Evolutionary conservation across 2,113 vertebrate species (phyloP).

Genomic region (Pachypanchax playfairii): DNA sequence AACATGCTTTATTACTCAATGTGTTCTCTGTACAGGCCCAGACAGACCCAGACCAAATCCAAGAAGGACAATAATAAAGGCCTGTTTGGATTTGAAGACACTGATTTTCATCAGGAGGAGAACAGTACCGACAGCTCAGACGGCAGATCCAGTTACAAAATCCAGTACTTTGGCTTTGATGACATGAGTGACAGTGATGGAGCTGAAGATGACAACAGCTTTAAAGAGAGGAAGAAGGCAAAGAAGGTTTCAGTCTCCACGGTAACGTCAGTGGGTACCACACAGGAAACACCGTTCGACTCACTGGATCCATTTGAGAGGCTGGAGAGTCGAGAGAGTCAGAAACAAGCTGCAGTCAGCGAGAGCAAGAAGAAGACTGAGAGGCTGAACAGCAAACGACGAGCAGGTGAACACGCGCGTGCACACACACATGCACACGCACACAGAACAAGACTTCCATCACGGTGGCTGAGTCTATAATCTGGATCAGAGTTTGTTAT

Average conservation of each 20-base stretch:
- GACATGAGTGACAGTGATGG: constrained; percentile 94
- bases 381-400: constrained; percentile 35
- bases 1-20: too few species aligned
- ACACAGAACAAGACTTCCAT: not conserved
- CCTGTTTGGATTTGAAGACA: constrained; percentile 93
- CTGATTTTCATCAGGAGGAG: constrained; percentile 82
- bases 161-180: constrained; percentile 98
- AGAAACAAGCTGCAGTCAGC: constrained; percentile 1
- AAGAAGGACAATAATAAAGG: constrained; percentile 92
- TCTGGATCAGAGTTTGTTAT: too few species aligned
- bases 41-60: constrained; percentile 87
- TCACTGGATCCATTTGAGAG: constrained; percentile 56
- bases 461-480: too few species aligned
- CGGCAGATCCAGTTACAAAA: constrained; percentile 92
- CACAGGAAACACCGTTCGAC: constrained; percentile 62
- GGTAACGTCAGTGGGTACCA: constrained; percentile 54
- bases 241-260: constrained; percentile 74
- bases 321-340: constrained; percentile 32
- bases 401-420: constrained; percentile 41
- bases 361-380: constrained; percentile 41
- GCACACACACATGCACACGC: not conserved
- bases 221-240: constrained; percentile 64
- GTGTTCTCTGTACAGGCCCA: constrained; percentile 71
- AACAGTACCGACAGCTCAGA: constrained; percentile 67
- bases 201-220: constrained; percentile 78